These are phyloP conservation scores for Pyralis farinalis DNA, from an alignment of 2,888 invertebrate species.

Conservation along the genomic window DNA sequence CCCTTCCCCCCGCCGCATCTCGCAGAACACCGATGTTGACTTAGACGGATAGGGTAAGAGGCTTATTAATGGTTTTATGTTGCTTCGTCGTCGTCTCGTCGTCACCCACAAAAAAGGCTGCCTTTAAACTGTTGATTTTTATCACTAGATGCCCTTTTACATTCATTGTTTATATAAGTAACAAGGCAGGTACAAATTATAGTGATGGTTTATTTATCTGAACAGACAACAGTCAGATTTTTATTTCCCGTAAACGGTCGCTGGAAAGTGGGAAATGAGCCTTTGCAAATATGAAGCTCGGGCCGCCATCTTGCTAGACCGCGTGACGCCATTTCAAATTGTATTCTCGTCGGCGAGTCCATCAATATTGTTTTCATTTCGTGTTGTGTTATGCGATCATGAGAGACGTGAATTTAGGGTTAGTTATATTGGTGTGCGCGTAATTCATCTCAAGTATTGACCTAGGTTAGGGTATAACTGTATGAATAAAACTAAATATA, in stretches of 20 bases:
- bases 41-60: constrained; percentile 81
- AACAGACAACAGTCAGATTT: constrained; percentile 22
- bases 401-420: too few species aligned
- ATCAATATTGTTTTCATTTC: constrained; percentile 37
- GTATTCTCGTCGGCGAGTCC: constrained; percentile 39
- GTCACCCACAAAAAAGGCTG: constrained; percentile 44
- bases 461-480: too few species aligned
- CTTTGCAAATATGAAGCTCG: constrained; percentile 47
- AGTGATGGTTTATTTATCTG: constrained; percentile 24
- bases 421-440: too few species aligned
- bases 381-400: constrained; percentile 14
- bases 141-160: constrained; percentile 8
- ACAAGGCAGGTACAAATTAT: constrained; percentile 12
- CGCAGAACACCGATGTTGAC: constrained; percentile 76
- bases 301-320: constrained; percentile 73
- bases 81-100: constrained; percentile 48
- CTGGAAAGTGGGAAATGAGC: constrained; percentile 42
- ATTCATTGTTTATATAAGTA: too few species aligned
- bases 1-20: constrained; percentile 52
- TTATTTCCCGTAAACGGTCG: constrained; percentile 30
- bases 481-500: too few species aligned
- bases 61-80: constrained; percentile 80
- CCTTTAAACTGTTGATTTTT: constrained; percentile 23
- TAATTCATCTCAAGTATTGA: too few species aligned
- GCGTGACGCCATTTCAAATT: constrained; percentile 76